Conservation (phyloP, 23 tunicate genomes). For the Diplosoma virens region DNA sequence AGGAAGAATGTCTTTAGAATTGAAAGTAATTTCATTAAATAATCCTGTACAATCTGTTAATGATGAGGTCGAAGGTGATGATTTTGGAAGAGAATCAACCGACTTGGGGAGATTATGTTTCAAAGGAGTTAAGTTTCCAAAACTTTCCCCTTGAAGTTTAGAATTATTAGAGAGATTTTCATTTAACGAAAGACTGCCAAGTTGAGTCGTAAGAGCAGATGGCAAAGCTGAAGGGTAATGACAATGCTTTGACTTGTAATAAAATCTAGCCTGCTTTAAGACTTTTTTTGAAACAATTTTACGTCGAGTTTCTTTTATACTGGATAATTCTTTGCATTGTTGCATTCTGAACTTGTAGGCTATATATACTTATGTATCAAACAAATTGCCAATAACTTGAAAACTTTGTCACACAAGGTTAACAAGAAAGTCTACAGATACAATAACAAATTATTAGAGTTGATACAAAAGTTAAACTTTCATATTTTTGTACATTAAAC, state of each 20-base stretch:
- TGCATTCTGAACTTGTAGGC: no score
- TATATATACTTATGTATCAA: not conserved
- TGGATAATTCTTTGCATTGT: no score
- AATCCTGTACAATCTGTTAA: not conserved
- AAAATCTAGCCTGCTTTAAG: slow-evolving; percentile 27
- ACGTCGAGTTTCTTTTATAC: not conserved
- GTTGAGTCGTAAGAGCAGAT: no score
- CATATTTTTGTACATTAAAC: no score
- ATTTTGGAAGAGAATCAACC: no score
- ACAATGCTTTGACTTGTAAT: slow-evolving; percentile 22
- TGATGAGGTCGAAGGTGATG: not conserved
- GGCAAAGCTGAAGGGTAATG: not conserved
- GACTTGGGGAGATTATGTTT: no score
- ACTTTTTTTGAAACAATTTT: not conserved
- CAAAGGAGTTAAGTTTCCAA: not conserved
- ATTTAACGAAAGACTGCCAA: slow-evolving; percentile 1
- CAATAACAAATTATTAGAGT: no score
- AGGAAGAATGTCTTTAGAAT: not conserved
- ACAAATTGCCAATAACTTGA: not conserved
- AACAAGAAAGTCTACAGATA: no score
- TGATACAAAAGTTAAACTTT: no score
- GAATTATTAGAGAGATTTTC: no score
- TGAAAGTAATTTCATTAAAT: not conserved
- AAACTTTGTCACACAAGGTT: no score
- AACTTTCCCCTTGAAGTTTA: not conserved